Conservation (phyloP, 2,113 vertebrate species). For the Marmota flaviventris region DNA sequence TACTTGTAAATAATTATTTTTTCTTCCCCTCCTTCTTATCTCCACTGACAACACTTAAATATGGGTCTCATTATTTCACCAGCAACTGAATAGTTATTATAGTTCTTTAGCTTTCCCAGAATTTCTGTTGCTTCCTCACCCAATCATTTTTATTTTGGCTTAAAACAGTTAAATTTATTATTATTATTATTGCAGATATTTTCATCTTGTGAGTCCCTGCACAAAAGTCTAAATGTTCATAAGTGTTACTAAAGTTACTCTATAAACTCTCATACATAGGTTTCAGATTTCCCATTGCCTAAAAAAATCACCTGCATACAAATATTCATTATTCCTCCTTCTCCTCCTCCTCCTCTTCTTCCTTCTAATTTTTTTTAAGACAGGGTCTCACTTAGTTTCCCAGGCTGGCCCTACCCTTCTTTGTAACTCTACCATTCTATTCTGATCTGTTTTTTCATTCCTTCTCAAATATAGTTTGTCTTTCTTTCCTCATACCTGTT, state of each 20-base stretch:
- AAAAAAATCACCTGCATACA: neutral
- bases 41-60: neutral
- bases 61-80: neutral
- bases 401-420: neutral
- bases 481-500: neutral
- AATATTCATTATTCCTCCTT: neutral
- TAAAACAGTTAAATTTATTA: neutral
- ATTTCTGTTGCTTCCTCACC: neutral
- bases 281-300: neutral
- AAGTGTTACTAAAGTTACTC: neutral
- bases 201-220: neutral
- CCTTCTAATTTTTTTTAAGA: neutral
- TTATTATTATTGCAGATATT: neutral
- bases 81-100: neutral
- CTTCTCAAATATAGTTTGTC: neutral
- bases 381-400: neutral
- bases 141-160: neutral
- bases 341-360: no score
- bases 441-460: neutral
- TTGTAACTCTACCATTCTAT: neutral
- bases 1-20: slow-evolving; percentile 1
- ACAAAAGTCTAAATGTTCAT: neutral
- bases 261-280: neutral
- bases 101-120: neutral
- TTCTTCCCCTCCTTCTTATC: neutral